Percentiles rank a stretch among this genome's conserved stretches.
Evolutionary conservation across 2,888 invertebrate species (phyloP).

Genomic region (Disparrhopalites patrizii): DNA sequence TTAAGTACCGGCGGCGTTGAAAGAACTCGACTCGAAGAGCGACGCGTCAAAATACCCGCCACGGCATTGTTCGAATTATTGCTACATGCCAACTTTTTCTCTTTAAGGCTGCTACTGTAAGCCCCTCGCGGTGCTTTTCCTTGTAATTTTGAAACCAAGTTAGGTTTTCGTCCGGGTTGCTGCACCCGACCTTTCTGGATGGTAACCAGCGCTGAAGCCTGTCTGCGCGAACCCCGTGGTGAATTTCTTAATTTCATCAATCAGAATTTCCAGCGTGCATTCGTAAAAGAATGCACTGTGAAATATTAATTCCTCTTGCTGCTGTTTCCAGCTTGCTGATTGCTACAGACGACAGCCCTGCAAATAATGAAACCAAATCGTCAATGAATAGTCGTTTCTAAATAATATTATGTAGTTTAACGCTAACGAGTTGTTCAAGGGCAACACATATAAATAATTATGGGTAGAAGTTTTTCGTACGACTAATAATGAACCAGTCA

Average conservation of each 20-base stretch:
- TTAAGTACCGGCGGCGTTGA: not conserved
- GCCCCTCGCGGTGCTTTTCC: not conserved
- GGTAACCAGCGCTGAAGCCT: constrained; percentile 22
- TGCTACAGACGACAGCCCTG: not conserved
- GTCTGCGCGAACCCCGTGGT: constrained; percentile 28
- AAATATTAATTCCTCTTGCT: not conserved
- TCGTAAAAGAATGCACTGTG: constrained; percentile 9
- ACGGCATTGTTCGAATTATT: constrained; percentile 3
- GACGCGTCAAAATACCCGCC: constrained; percentile 26
- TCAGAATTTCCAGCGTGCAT: constrained; percentile 14
- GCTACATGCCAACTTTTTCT: constrained; percentile 13
- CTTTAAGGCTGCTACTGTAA: constrained; percentile 3
- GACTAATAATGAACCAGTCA: too few relatives aligned
- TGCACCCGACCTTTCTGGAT: constrained; percentile 13
- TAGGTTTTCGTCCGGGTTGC: constrained; percentile 2
- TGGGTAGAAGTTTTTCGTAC: too few relatives aligned
- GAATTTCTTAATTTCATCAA: constrained; percentile 46
- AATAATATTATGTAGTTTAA: too few relatives aligned
- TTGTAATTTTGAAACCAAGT: not conserved
- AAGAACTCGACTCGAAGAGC: constrained; percentile 26
- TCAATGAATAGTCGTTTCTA: too few relatives aligned
- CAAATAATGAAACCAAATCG: not conserved
- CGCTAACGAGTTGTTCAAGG: too few relatives aligned
- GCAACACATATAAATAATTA: too few relatives aligned
- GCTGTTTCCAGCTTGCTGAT: not conserved